These are phyloP conservation scores for Drosophila nigrodunni DNA, from an alignment of 1,140 invertebrate species.

Conservation along the genomic window DNA sequence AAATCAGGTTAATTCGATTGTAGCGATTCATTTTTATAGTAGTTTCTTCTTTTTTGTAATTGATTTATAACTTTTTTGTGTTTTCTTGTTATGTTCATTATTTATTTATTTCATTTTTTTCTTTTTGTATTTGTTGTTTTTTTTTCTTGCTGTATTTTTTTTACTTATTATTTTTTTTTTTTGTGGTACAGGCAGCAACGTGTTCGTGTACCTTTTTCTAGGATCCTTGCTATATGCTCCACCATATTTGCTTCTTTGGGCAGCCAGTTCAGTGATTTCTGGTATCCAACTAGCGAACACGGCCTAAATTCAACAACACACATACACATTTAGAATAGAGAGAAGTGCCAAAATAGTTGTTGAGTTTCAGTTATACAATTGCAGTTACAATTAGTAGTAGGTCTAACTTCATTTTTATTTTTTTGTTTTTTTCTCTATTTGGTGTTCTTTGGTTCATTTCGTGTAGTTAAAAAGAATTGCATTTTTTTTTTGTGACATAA, in stretches of 20 bases:
- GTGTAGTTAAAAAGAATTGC: conserved; percentile 21
- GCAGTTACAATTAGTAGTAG: conserved; percentile 36
- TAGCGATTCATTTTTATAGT: conserved; percentile 64
- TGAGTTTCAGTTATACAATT: conserved; percentile 33
- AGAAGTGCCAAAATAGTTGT: conserved; percentile 48
- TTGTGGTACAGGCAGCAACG: conserved; percentile 78
- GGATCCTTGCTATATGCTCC: conserved; percentile 98
- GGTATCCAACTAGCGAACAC: conserved; percentile 99
- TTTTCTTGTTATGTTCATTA: conserved; percentile 53
- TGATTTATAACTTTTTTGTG: conserved; percentile 40
- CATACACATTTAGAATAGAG: conserved; percentile 78
- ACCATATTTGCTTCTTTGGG: conserved; percentile 98
- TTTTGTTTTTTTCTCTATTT: neutral
- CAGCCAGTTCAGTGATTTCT: conserved; percentile 99
- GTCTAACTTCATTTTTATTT: conserved; percentile 12
- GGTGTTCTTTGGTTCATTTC: conserved; percentile 27
- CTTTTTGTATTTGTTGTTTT: conserved; percentile 59
- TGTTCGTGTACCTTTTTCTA: conserved; percentile 95
- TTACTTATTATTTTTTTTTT: conserved; percentile 40
- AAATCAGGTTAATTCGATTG: conserved; percentile 68
- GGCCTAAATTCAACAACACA: conserved; percentile 89
- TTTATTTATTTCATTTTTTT: conserved; percentile 52
- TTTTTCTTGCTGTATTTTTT: conserved; percentile 42
- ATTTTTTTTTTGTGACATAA: conserved; percentile 10
- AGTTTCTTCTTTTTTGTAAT: conserved; percentile 40